Percentiles rank a stretch among this genome's conserved stretches.
phyloP scores from a whole-genome alignment of 2,113 vertebrate species.

The Tenebrosternarchus preto region DNA sequence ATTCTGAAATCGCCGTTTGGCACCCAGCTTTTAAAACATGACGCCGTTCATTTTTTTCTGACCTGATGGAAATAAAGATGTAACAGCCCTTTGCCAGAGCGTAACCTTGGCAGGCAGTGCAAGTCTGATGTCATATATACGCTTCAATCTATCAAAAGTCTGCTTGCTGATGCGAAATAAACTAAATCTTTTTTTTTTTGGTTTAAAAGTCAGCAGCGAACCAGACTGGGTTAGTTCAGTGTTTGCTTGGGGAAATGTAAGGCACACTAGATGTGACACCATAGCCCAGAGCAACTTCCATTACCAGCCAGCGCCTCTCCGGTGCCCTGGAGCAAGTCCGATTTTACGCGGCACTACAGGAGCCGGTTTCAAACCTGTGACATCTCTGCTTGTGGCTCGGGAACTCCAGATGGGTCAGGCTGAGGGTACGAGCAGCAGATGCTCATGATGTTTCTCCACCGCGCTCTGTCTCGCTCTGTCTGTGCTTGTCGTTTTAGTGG shows the following conservation, averaged over 20 bases:
- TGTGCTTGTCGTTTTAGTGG: no score
- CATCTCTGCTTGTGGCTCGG: no score
- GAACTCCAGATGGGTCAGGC: no score
- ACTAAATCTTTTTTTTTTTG: neutral
- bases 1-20: slow-evolving; percentile 40
- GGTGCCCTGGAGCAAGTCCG: no score
- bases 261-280: neutral
- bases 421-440: no score
- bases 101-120: slow-evolving; percentile 43
- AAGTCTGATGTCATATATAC: slow-evolving; percentile 44
- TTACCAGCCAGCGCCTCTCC: neutral
- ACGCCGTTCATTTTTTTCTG: slow-evolving; percentile 6
- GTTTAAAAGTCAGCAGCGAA: slow-evolving; percentile 1
- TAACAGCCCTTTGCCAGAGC: slow-evolving; percentile 16
- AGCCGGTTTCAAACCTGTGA: neutral
- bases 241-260: neutral
- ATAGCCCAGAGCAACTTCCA: neutral
- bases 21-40: slow-evolving; percentile 11
- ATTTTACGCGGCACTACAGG: no score
- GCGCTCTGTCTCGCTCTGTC: no score
- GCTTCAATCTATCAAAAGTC: slow-evolving; percentile 36
- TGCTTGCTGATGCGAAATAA: slow-evolving; percentile 27
- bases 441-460: no score
- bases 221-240: neutral
- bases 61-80: slow-evolving; percentile 49